These are phyloP conservation scores for Vipera latastei DNA, from an alignment of 2,797 vertebrate genomes.

Conservation along the genomic window DNA sequence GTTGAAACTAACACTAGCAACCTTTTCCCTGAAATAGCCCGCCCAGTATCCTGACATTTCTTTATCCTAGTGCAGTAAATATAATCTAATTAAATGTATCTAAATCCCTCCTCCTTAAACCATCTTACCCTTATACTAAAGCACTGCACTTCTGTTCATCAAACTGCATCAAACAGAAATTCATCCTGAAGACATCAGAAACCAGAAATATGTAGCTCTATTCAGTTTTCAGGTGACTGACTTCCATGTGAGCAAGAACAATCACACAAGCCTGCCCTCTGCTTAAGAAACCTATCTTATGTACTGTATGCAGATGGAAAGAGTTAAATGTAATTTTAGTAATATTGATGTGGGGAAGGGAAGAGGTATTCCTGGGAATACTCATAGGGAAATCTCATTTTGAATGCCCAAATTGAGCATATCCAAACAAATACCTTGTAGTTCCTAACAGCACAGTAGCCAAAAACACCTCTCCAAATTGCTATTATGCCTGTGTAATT, in stretches of 20 bases:
- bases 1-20: not conserved
- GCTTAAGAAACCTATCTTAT: not conserved
- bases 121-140: not conserved
- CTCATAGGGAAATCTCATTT: not conserved
- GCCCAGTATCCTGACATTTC: not conserved
- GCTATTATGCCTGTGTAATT: not conserved
- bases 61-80: not conserved
- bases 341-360: not conserved
- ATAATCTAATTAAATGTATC: not conserved
- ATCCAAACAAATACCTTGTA: not conserved
- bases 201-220: not conserved
- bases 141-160: not conserved
- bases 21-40: not conserved
- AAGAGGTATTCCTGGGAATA: not conserved
- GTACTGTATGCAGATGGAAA: not conserved
- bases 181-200: not conserved
- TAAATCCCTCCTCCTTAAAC: not conserved
- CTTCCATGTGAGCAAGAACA: not conserved
- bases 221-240: not conserved
- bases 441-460: not conserved
- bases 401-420: not conserved
- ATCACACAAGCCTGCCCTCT: not conserved
- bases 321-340: not conserved
- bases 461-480: not conserved
- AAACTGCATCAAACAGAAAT: not conserved